Base-by-base conservation (phyloP, 2,888 invertebrate genomes). In the Mythimna lalbum region DNA sequence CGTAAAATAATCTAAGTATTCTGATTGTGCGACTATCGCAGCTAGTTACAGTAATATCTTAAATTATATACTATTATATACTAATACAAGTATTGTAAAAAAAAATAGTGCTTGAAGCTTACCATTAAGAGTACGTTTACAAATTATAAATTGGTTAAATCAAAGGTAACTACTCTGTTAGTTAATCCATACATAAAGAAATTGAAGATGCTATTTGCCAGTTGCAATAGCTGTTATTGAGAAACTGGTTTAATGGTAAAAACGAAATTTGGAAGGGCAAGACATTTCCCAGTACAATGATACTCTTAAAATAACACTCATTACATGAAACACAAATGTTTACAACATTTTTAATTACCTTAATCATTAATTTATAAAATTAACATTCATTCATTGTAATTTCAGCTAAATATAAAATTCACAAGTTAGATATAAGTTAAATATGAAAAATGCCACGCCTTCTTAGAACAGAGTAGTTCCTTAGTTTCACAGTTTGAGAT, bases 1-100 rank as follows among this genome's bases (percentile, higher is more conserved):
- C 77, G 78, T 81, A 85, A 73, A 81, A 81, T 80, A 84, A 80
- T 77, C 81, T 80, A 85, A 60, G n/a, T 59, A 72, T 55, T 43
- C 80, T 78, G 84, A 83, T 87, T 88, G 90, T 90, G 91, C 88
- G 87, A 85, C 88, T 90, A 89, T 87, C 86, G 89, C 90, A 83
- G 85, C 89, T 90, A 90, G 82, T 89, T 90, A 90, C 87, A 90
- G 78, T 88, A 84, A 89, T 88, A 89, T 90, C 88, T 89, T 91
- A 88, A 87, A 87, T 73, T 89, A 88, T 86, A 89, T 50, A 81
- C 87, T 92, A n/a, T n/a, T n/a, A n/a, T n/a, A 92, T 83, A 78
- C 88, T 91, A 91, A 80, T 85, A 92, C 89, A 92, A 89, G 81
- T 88, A 88, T 83, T 88, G 82, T 33, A 52, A 50, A 79, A 85